These are phyloP conservation scores for Gavia stellata DNA, from an alignment of 2,113 vertebrate species.

Conservation along the genomic window DNA sequence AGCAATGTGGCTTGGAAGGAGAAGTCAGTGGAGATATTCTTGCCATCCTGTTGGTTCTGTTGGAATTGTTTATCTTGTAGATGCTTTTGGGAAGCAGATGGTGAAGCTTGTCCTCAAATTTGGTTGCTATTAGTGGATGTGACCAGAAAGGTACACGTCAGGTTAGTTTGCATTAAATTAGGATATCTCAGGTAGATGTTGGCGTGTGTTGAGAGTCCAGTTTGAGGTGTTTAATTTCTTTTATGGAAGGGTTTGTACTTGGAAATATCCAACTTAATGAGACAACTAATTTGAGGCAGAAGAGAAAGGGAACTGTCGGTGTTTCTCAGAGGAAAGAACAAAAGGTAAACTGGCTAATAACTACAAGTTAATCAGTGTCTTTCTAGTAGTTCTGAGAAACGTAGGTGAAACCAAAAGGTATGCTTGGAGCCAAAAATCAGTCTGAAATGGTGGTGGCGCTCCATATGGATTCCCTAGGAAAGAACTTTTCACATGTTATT, in stretches of 20 bases:
- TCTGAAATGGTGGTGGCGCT: not conserved
- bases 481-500: not conserved
- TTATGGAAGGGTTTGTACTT: not conserved
- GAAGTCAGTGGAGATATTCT: fast-evolving
- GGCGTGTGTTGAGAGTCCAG: not conserved
- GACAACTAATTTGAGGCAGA: not conserved
- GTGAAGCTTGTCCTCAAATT: not conserved
- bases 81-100: not conserved
- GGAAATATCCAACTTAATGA: not conserved
- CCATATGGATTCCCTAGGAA: not conserved
- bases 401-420: not conserved
- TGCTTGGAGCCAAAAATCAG: not conserved
- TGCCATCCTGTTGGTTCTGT: not conserved
- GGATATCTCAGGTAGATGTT: not conserved
- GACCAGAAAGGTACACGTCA: fast-evolving
- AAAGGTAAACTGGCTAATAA: not conserved
- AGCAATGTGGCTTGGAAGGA: not conserved
- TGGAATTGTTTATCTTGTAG: fast-evolving
- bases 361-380: not conserved
- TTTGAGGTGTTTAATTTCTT: not conserved
- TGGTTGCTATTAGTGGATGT: not conserved
- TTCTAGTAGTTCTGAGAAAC: not conserved
- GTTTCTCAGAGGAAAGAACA: not conserved
- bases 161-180: not conserved
- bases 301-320: not conserved